phyloP scores from a whole-genome alignment of 2,797 vertebrate genomes.

The Anas bernieri region DNA sequence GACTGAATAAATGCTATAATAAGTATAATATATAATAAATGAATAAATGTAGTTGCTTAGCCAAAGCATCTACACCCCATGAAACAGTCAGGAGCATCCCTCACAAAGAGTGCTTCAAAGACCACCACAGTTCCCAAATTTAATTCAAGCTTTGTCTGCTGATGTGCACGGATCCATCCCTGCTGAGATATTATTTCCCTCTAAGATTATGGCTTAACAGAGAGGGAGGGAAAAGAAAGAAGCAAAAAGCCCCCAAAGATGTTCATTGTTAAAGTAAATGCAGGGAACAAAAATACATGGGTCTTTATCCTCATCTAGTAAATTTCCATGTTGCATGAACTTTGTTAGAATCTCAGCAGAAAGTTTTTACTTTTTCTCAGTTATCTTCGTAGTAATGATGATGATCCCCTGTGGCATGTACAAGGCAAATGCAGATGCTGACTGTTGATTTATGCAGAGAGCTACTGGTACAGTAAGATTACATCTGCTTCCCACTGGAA shows the following conservation, averaged over 20 bases:
- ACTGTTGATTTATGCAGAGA: conserved; percentile 56
- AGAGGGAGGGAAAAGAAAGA: conserved; percentile 26
- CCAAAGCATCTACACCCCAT: background rate
- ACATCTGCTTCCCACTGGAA: conserved; percentile 54
- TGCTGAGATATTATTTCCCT: conserved; percentile 33
- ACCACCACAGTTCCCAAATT: background rate
- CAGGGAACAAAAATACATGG: background rate
- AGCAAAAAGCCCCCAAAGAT: background rate
- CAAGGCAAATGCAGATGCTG: conserved; percentile 67
- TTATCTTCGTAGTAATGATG: conserved; percentile 51
- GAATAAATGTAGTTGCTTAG: background rate
- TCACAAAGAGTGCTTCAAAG: background rate
- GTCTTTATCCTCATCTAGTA: conserved; percentile 29
- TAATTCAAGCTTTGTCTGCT: background rate
- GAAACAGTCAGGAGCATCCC: background rate
- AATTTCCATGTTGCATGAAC: conserved; percentile 56
- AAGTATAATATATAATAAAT: too few species aligned
- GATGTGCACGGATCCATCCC: background rate
- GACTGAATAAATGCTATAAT: background rate
- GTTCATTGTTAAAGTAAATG: conserved; percentile 30
- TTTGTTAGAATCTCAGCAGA: conserved; percentile 43
- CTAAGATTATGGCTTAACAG: conserved; percentile 14
- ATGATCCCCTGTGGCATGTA: conserved; percentile 58
- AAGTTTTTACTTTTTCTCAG: conserved; percentile 44
- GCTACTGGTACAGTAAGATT: conserved; percentile 28